Evolutionary conservation across 2,888 invertebrate species (phyloP).

Genomic region (Trisateles emortualis): DNA sequence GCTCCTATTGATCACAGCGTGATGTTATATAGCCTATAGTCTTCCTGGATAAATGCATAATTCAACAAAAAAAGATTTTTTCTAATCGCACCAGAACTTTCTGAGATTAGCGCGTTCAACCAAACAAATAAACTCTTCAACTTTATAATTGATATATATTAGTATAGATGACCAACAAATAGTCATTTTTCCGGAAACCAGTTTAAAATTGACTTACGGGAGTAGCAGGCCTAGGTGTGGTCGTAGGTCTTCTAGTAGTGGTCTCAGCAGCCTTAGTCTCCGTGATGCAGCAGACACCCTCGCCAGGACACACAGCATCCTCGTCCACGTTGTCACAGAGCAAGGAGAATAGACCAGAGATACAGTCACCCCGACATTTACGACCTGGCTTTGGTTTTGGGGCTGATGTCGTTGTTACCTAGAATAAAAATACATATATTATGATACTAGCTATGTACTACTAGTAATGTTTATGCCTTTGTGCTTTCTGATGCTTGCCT

Average conservation of each 20-base stretch:
- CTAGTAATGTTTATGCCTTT: no score
- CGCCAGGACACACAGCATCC: constrained; percentile 91
- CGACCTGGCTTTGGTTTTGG: constrained; percentile 75
- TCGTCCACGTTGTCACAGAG: constrained; percentile 95
- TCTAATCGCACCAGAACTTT: no score
- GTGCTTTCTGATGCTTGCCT: no score
- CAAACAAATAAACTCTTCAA: no score
- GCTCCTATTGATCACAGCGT: no score
- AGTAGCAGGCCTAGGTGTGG: constrained; percentile 57
- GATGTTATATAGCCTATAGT: no score
- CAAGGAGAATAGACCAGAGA: constrained; percentile 92
- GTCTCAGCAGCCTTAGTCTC: constrained; percentile 67
- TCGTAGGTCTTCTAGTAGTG: constrained; percentile 65
- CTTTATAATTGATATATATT: no score
- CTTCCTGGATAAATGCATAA: no score
- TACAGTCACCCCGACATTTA: constrained; percentile 94
- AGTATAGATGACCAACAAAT: no score
- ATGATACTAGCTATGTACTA: no score
- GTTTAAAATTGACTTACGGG: constrained; percentile 4
- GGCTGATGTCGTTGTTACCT: constrained; percentile 68
- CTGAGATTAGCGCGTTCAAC: no score
- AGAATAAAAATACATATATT: constrained; percentile 13
- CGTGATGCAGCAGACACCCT: constrained; percentile 93
- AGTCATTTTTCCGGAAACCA: neutral
- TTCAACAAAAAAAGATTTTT: no score